Conservation (phyloP, 1,140 invertebrate genomes). For the Saccostrea cuccullata region DNA sequence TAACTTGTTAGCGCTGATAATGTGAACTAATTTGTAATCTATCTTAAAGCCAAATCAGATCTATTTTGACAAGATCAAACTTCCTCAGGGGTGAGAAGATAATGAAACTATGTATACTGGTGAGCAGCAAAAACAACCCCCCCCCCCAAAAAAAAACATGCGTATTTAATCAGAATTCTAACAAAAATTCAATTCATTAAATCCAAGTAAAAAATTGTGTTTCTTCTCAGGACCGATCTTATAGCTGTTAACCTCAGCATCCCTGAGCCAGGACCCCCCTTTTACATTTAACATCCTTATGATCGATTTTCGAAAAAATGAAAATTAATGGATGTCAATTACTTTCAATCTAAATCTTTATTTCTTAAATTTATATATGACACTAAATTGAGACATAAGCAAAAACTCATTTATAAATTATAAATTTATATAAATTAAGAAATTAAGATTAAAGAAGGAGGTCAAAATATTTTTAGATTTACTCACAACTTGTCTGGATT, state of each 20-base stretch:
- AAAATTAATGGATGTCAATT: no score
- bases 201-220: no score
- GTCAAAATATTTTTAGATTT: neutral
- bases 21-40: neutral
- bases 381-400: neutral
- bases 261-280: no score
- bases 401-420: neutral
- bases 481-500: no score
- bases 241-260: no score
- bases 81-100: neutral
- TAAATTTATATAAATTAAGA: neutral
- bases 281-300: no score
- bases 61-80: conserved; percentile 17
- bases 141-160: no score
- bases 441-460: no score
- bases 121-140: neutral
- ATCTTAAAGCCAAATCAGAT: neutral
- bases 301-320: no score
- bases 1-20: neutral
- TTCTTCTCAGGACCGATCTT: no score
- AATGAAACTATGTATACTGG: neutral
- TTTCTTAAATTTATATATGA: neutral
- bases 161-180: no score
- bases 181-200: no score
- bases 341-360: neutral